phyloP scores from a whole-genome alignment of 2,797 vertebrate genomes.

The Oophaga sylvatica region DNA sequence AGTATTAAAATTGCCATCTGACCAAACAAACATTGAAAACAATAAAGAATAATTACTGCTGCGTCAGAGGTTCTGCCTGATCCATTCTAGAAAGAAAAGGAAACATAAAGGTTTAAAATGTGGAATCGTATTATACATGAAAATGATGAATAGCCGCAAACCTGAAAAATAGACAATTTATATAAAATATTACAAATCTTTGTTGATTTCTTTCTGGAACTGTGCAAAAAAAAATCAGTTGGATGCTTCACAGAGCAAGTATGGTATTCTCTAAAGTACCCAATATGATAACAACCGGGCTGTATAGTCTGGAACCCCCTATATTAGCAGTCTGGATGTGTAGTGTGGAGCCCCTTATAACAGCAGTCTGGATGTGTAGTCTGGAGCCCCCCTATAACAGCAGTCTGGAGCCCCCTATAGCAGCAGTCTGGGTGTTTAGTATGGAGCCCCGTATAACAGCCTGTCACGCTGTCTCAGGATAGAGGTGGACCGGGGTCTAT shows the following conservation, averaged over 20 bases:
- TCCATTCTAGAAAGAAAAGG: not conserved
- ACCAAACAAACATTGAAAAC: constrained; percentile 30
- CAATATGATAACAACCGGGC: not conserved
- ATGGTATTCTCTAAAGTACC: no score
- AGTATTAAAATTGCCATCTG: constrained; percentile 21
- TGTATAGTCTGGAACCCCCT: not conserved
- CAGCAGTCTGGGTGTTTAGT: not conserved
- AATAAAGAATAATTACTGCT: constrained; percentile 35
- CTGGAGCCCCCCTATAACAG: not conserved
- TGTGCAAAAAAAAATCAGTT: no score
- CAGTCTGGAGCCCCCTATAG: not conserved
- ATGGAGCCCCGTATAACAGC: not conserved
- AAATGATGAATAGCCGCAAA: not conserved
- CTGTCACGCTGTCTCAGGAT: no score
- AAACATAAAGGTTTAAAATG: constrained; percentile 3
- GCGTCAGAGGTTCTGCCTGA: not conserved
- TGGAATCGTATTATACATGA: not conserved
- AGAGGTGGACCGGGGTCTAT: no score
- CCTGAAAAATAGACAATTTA: not conserved
- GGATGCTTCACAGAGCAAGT: no score
- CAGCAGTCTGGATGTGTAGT: not conserved
- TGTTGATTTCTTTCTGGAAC: not conserved
- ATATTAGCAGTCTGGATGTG: not conserved
- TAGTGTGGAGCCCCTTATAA: not conserved
- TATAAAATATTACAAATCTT: not conserved